Evolutionary conservation across 2,888 invertebrate species (phyloP).

Genomic region (Nomada goodeniana): DNA sequence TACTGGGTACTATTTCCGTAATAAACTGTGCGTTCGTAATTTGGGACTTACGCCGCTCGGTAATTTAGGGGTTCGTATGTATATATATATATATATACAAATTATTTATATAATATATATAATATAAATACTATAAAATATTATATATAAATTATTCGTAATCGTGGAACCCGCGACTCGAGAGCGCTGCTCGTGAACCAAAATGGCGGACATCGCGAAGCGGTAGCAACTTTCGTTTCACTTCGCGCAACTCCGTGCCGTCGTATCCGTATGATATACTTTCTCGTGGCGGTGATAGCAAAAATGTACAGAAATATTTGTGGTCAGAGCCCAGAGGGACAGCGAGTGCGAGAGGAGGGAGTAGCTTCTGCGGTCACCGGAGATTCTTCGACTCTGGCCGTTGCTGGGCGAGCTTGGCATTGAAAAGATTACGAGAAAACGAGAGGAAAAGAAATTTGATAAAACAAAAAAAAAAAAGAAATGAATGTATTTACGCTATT

Average conservation of each 20-base stretch:
- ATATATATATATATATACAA: too few relatives aligned
- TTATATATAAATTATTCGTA: neutral
- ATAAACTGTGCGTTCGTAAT: too few relatives aligned
- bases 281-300: neutral
- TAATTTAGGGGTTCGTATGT: too few relatives aligned
- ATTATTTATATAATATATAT: too few relatives aligned
- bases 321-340: neutral
- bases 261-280: neutral
- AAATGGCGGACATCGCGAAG: neutral
- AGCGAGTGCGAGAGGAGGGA: neutral
- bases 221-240: neutral
- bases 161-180: neutral
- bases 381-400: too few relatives aligned
- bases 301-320: neutral
- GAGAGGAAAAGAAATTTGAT: too few relatives aligned
- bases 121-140: neutral
- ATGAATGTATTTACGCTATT: neutral
- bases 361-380: neutral
- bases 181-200: slow-evolving; percentile 11
- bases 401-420: too few relatives aligned
- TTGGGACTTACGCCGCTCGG: too few relatives aligned
- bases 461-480: too few relatives aligned
- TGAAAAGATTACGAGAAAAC: too few relatives aligned
- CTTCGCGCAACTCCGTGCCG: neutral
- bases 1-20: too few relatives aligned